Evolutionary conservation across 2,113 vertebrate genomes (phyloP), one percentile per base, ranked within the genome.

Genomic region (Lamprologus speciosus): DNA sequence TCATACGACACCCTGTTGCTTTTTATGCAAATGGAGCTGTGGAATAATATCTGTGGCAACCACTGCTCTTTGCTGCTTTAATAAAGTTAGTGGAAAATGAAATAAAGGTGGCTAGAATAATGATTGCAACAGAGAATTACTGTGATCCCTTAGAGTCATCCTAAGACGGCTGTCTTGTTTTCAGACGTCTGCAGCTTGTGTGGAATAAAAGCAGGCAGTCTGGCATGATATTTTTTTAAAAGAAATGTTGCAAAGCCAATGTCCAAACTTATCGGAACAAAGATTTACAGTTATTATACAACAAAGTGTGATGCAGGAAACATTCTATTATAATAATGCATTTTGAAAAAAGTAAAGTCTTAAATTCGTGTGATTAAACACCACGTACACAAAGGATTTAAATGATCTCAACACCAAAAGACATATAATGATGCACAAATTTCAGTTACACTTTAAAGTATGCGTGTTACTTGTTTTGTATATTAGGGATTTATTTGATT

Each of bases 81-180:
- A 88, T 91, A 94, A 92, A 91, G 85, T 86, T 92, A 50, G 78
- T 42, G 47, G 75, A 37, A 88, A 91, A 92, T 80, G 83, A 92
- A 91, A 91, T 88, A 80, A 92, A 90, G 84, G 87, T 88, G 93
- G 85, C 73, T 83, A 4, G 92, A 95, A 93, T 94, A 92, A 93
- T 92, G 91, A 95, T 93, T 92, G 73, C 73, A 81, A 83, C 51
- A 51, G 91, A 90, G 86, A 85, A 90, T 88, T 65, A 86, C 84
- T 87, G 63, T 21, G 55, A 89, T 9, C 47, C 84, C 86, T 90
- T 89, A 86, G 84, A 92, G 65, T 91, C 84, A 84, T 89, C 70
- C 87, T 57, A 83, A 88, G 85, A 79, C 87, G 90, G 89, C 78
- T 82, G 83, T 87, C 57, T 83, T 65, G 63, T 89, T 88, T 85